These are phyloP conservation scores for Distichodus sexfasciatus DNA, from an alignment of 2,797 vertebrate genomes.

Conservation along the genomic window DNA sequence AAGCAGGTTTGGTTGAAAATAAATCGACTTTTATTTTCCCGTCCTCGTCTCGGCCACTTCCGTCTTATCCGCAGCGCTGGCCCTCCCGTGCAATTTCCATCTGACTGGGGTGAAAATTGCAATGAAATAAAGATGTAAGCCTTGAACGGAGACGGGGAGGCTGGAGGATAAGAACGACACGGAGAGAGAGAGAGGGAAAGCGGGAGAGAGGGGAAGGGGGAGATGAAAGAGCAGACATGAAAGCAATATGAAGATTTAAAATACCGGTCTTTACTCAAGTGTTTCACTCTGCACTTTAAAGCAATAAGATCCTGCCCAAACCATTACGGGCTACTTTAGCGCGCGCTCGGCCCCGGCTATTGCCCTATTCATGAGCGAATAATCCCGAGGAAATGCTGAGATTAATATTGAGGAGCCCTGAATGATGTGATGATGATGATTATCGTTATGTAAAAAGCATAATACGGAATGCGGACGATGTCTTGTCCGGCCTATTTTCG, in stretches of 20 bases:
- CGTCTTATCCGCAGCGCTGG: slow-evolving; percentile 71
- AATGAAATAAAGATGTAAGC: slow-evolving; percentile 74
- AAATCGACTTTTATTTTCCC: slow-evolving; percentile 75
- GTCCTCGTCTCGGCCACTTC: slow-evolving; percentile 63
- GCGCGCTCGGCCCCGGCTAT: slow-evolving; percentile 34
- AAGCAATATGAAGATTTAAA: slow-evolving; percentile 60
- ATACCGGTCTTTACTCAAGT: slow-evolving; percentile 45
- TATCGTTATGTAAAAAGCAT: slow-evolving; percentile 37
- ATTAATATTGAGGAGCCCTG: slow-evolving; percentile 30
- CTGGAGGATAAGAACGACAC: slow-evolving; percentile 45
- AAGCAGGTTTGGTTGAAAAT: slow-evolving; percentile 57
- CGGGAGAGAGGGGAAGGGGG: slow-evolving; percentile 39
- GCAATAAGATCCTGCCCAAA: slow-evolving; percentile 59
- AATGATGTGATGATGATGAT: slow-evolving; percentile 27
- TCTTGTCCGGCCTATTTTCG: background rate
- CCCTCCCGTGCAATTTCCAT: slow-evolving; percentile 75
- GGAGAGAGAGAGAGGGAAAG: background rate
- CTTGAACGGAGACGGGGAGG: slow-evolving; percentile 56
- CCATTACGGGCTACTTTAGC: slow-evolving; percentile 57
- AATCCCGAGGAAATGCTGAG: slow-evolving; percentile 14
- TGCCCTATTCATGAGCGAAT: slow-evolving; percentile 36
- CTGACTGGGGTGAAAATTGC: slow-evolving; percentile 69
- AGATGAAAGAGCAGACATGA: slow-evolving; percentile 60
- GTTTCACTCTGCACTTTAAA: slow-evolving; percentile 55
- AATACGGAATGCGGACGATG: slow-evolving; percentile 34